Base-by-base conservation (phyloP, 2,888 invertebrate species). In the Dryococelus australis region DNA sequence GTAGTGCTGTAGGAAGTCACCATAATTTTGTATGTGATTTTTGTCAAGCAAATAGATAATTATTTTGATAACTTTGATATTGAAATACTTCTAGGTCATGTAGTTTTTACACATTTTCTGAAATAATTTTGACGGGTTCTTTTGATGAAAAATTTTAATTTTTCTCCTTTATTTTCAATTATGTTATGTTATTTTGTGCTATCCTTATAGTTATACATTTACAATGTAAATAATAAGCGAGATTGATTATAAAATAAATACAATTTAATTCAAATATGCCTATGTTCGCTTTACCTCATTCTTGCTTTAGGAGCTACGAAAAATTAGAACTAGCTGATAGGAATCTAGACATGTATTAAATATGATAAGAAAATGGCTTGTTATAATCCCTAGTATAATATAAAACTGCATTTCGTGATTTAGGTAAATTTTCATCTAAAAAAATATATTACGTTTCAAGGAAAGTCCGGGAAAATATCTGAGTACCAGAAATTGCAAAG, bases 21-120 rank as follows among this genome's bases (percentile, higher is more conserved):
- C 28, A 81, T 81, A 81, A 81, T 81, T 81, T 81, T 35, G 81
- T 81, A 35, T 81, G 81, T 20, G 81, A 81, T n/a, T 27, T 81
- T 65, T 65, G 65, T 65, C 10, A 16, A 65, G 65, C 65, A 5
- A 65, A 20, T 20, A 6, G 5, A 65, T 65, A 20, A 65, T 65
- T 20, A 65, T 9, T 65, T 65, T 24, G 24, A 65, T 65, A 65
- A 65, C n/a, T n/a, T n/a, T n/a, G n/a, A n/a, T n/a, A n/a, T n/a
- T n/a, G n/a, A n/a, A n/a, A n/a, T n/a, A n/a, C n/a, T n/a, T n/a
- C n/a, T n/a, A n/a, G n/a, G n/a, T n/a, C n/a, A n/a, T n/a, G n/a
- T n/a, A n/a, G n/a, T n/a, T n/a, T n/a, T n/a, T n/a, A n/a, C n/a
- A n/a, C n/a, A n/a, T n/a, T n/a, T n/a, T n/a, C n/a, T n/a, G n/a